Evolutionary conservation across 2,888 invertebrate genomes (phyloP).

Genomic region (Crossocerus cetratus): DNA sequence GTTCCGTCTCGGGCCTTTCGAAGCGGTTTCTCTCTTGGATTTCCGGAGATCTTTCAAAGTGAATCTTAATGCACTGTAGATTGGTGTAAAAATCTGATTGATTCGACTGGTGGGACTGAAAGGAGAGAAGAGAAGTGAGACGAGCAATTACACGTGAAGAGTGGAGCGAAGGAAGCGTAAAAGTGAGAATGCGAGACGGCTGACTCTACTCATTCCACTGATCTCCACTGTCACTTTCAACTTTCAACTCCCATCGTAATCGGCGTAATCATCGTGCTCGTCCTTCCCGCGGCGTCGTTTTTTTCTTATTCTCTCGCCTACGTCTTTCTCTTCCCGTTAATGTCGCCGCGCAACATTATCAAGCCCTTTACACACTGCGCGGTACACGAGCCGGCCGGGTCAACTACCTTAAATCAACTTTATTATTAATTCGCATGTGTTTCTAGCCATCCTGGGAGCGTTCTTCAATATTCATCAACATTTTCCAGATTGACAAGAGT

Average conservation of each 20-base stretch:
- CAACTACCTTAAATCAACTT: no score
- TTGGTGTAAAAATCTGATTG: neutral
- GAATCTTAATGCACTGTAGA: no score
- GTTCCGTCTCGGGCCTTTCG: neutral
- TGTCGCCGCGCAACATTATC: neutral
- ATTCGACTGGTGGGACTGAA: no score
- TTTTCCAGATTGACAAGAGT: no score
- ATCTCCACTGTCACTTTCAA: constrained; percentile 48
- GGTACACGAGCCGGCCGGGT: no score
- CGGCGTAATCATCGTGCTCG: constrained; percentile 19
- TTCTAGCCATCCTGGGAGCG: no score
- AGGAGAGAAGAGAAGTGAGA: neutral
- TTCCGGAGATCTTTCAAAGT: constrained; percentile 7
- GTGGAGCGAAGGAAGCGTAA: no score
- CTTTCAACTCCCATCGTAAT: constrained; percentile 46
- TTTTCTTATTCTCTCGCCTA: neutral
- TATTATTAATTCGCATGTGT: no score
- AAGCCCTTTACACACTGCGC: no score
- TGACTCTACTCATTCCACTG: neutral
- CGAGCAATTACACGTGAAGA: neutral
- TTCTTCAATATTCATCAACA: no score
- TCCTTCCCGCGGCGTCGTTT: constrained; percentile 4
- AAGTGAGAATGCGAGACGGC: neutral
- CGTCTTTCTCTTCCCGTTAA: constrained; percentile 11
- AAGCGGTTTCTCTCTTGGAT: neutral